Evolutionary conservation across 2,888 invertebrate species (phyloP), one percentile per base, ranked within the genome.

Genomic region (Dryobota labecula): DNA sequence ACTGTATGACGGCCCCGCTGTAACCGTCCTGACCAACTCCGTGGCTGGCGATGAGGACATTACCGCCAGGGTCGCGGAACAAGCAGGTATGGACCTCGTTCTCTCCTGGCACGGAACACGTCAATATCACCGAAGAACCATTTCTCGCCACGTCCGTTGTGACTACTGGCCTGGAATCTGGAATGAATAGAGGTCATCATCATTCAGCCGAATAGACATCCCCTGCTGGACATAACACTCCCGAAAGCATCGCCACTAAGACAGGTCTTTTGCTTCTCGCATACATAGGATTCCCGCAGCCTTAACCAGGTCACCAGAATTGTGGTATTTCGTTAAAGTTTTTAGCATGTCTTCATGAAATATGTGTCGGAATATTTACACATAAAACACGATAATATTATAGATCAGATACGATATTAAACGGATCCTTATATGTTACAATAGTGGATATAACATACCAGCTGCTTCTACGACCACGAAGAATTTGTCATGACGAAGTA

Each of bases 21-120:
- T 91, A 94, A 13, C 92, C 88, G 54, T 88, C 91, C 70, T 94
- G 90, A 0, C 92, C 90, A 6, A 94, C 90, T 0, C 93, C 94
- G 8, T 87, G 87, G 13, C 85, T 83, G 0, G 93, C 93, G 20
- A 95, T 77, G 7, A 95, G 85, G 9, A 92, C 82, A 2, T 82
- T 85, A 4, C 93, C 93, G 0, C 76, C 71, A 0, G 95, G 93
- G 45, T 91, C 88, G 0, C 93, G 89, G 91, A 95, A 95, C 84
- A 92, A 91, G 87, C 95, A 95, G 4, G 90, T 83, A 2, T 76
- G 81, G 2, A 94, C 76, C 2, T 84, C 67, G 6, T 89, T 75
- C 2, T 84, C 65, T 8, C 80, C 85, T 7, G 87, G 76, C 13
- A 95, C 85, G 2, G 88, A 85, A 78, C 95, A 96, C 0, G 90